These are phyloP conservation scores for Eulemur albifrons DNA, from an alignment of 2,797 vertebrate species.

Conservation along the genomic window DNA sequence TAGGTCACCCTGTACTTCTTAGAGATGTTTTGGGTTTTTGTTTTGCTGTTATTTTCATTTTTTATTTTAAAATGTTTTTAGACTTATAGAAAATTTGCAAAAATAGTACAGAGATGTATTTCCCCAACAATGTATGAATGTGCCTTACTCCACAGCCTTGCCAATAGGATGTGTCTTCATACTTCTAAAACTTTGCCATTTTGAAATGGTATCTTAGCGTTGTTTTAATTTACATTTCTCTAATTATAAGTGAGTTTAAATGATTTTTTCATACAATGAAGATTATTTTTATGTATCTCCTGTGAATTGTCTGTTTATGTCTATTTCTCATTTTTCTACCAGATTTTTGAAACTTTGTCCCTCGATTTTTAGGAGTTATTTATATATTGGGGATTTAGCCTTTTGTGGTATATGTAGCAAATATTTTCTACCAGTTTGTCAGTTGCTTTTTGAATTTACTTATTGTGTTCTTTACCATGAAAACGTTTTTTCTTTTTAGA, in stretches of 20 bases:
- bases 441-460: neutral
- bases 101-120: neutral
- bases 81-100: neutral
- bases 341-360: neutral
- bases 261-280: neutral
- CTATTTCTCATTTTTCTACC: neutral
- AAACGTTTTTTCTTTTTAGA: neutral
- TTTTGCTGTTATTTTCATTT: neutral
- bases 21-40: neutral
- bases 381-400: neutral
- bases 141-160: neutral
- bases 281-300: neutral
- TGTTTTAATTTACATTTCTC: neutral
- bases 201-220: neutral
- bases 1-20: neutral
- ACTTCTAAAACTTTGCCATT: neutral
- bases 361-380: neutral
- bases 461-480: neutral
- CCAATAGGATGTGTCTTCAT: neutral
- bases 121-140: neutral
- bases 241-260: neutral
- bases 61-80: neutral
- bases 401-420: neutral
- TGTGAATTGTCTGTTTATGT: neutral
- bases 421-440: neutral